A percentile compares a stretch with the other conserved stretches of the same genome.
Evolutionary conservation across 2,797 vertebrate species (phyloP).

Genomic region (Lindbergichthys nudifrons): DNA sequence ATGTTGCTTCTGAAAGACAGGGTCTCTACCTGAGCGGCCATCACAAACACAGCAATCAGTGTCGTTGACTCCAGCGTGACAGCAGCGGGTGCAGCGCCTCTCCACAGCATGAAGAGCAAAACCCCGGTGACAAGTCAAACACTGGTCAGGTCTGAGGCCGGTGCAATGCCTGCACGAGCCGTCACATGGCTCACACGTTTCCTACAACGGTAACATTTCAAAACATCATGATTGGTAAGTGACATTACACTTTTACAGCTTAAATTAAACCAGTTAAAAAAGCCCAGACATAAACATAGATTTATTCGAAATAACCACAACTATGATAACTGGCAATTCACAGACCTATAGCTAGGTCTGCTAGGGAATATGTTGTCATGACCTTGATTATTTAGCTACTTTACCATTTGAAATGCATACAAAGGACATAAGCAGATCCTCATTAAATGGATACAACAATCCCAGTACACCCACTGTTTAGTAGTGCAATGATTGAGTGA

Average conservation of each 20-base stretch:
- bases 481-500: background rate
- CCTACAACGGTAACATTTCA: slow-evolving; percentile 54
- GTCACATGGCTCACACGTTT: slow-evolving; percentile 81
- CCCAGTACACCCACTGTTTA: background rate
- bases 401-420: background rate
- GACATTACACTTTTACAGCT: background rate
- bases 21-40: slow-evolving; percentile 77
- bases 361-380: background rate
- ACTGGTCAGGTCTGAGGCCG: slow-evolving; percentile 80
- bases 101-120: slow-evolving; percentile 82
- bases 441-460: background rate
- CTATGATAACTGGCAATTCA: background rate
- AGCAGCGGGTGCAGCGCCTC: slow-evolving; percentile 83
- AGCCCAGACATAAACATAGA: background rate
- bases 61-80: slow-evolving; percentile 66
- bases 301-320: background rate
- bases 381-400: background rate
- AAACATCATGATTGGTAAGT: background rate
- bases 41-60: slow-evolving; percentile 85
- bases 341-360: background rate
- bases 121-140: slow-evolving; percentile 80
- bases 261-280: background rate
- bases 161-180: slow-evolving; percentile 83
- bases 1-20: background rate
- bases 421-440: background rate